A percentile compares a stretch with the other conserved stretches of the same genome.
These are phyloP conservation scores for Stegodyphus dumicola DNA, from an alignment of 1,140 invertebrate species.

Conservation along the genomic window DNA sequence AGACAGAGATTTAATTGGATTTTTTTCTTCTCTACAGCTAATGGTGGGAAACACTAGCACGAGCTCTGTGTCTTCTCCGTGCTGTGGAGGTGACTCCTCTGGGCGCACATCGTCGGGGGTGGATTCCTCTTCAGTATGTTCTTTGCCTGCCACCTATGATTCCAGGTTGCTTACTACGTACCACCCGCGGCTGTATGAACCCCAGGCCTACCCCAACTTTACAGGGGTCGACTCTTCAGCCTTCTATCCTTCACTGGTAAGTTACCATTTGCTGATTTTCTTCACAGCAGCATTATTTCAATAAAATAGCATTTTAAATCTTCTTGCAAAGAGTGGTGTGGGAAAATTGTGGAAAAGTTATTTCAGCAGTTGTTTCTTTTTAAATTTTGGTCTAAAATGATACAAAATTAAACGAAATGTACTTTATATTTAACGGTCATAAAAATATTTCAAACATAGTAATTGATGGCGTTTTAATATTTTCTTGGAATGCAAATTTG, in stretches of 20 bases:
- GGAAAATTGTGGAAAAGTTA: too few species aligned
- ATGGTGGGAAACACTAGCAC: slow-evolving; percentile 46
- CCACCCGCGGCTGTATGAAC: slow-evolving; percentile 48
- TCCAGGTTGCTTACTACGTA: slow-evolving; percentile 51
- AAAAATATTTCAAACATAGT: too few species aligned
- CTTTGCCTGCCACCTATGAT: slow-evolving; percentile 54
- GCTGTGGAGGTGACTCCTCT: slow-evolving; percentile 40
- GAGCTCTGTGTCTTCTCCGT: slow-evolving; percentile 39
- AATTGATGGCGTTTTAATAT: too few species aligned
- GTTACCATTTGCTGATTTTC: not conserved
- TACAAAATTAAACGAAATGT: too few species aligned
- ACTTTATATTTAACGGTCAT: too few species aligned
- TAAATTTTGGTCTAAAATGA: too few species aligned
- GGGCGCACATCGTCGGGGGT: slow-evolving; percentile 18
- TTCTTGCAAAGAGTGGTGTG: too few species aligned
- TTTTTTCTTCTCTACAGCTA: slow-evolving; percentile 27
- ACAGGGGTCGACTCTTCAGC: slow-evolving; percentile 45
- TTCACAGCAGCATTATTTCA: too few species aligned
- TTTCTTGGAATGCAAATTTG: too few species aligned
- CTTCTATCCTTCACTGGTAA: slow-evolving; percentile 54
- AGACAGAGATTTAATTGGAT: not conserved
- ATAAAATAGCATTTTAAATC: too few species aligned
- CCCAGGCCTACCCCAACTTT: slow-evolving; percentile 49
- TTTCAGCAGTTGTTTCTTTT: too few species aligned
- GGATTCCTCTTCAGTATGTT: slow-evolving; percentile 48